A percentile compares a stretch with the other conserved stretches of the same genome.
Conservation (phyloP, 2,113 vertebrate genomes). For the Salvelinus alpinus region DNA sequence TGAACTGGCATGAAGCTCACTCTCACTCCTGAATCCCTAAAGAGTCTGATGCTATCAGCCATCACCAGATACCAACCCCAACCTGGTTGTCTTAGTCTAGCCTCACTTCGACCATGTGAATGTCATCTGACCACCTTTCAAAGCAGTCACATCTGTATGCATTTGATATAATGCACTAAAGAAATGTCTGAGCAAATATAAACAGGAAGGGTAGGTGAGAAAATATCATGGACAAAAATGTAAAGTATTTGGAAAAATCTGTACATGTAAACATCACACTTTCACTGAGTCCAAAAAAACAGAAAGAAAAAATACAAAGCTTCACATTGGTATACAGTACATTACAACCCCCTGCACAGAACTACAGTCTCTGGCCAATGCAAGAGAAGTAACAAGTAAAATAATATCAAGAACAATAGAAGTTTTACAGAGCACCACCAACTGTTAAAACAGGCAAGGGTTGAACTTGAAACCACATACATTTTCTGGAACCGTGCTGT, state of each 20-base stretch:
- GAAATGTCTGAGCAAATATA: slow-evolving; percentile 55
- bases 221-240: slow-evolving; percentile 44
- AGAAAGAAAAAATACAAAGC: slow-evolving; percentile 93
- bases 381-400: slow-evolving; percentile 73
- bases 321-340: slow-evolving; percentile 98
- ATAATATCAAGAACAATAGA: slow-evolving; percentile 74
- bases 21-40: slow-evolving; percentile 55
- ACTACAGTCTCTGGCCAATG: slow-evolving; percentile 79
- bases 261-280: slow-evolving; percentile 99
- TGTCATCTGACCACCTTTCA: slow-evolving; percentile 34
- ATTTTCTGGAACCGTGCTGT: slow-evolving; percentile 88
- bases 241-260: slow-evolving; percentile 85
- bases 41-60: slow-evolving; percentile 53
- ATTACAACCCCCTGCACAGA: slow-evolving; percentile 78
- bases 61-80: slow-evolving; percentile 16
- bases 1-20: slow-evolving; percentile 71
- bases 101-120: slow-evolving; percentile 45
- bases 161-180: slow-evolving; percentile 58
- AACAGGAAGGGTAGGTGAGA: slow-evolving; percentile 45
- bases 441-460: slow-evolving; percentile 84
- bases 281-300: slow-evolving; percentile 98
- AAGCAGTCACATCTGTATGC: slow-evolving; percentile 56
- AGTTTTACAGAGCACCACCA: slow-evolving; percentile 94
- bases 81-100: slow-evolving; percentile 50
- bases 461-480: slow-evolving; percentile 73